Percentiles rank a stretch among this genome's conserved stretches.
Conservation (phyloP, 1,140 invertebrate genomes). For the Cherax destructor region DNA sequence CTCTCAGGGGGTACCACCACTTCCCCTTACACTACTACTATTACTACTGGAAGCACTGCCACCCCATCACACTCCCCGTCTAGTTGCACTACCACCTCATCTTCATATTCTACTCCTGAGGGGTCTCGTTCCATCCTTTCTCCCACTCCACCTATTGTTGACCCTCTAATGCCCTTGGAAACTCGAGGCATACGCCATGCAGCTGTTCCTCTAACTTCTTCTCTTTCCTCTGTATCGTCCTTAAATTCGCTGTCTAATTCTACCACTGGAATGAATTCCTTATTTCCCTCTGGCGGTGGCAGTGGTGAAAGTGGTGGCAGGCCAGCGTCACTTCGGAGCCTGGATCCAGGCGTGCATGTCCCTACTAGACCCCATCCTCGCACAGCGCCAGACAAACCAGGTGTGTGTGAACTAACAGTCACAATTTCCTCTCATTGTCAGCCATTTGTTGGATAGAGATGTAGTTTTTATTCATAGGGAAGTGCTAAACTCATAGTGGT, state of each 20-base stretch:
- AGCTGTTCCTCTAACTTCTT: constrained; percentile 43
- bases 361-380: constrained; percentile 46
- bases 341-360: constrained; percentile 51
- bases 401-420: constrained; percentile 48
- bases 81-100: constrained; percentile 8
- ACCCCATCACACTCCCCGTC: not conserved
- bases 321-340: constrained; percentile 31
- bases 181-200: constrained; percentile 23
- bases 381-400: constrained; percentile 57
- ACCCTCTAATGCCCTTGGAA: constrained; percentile 25
- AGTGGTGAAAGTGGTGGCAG: constrained; percentile 30
- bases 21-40: constrained; percentile 16
- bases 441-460: not conserved
- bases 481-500: too few species aligned
- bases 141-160: constrained; percentile 20
- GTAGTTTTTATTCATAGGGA: too few species aligned
- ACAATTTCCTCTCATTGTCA: constrained; percentile 27
- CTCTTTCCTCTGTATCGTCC: constrained; percentile 45
- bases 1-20: constrained; percentile 14
- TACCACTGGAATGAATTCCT: constrained; percentile 7
- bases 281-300: constrained; percentile 33
- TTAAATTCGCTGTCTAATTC: constrained; percentile 31
- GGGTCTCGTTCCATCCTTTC: constrained; percentile 15
- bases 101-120: constrained; percentile 21
- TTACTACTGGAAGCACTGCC: not conserved